Conservation (phyloP, 2,888 invertebrate species). For the Diabrotica balteata region DNA sequence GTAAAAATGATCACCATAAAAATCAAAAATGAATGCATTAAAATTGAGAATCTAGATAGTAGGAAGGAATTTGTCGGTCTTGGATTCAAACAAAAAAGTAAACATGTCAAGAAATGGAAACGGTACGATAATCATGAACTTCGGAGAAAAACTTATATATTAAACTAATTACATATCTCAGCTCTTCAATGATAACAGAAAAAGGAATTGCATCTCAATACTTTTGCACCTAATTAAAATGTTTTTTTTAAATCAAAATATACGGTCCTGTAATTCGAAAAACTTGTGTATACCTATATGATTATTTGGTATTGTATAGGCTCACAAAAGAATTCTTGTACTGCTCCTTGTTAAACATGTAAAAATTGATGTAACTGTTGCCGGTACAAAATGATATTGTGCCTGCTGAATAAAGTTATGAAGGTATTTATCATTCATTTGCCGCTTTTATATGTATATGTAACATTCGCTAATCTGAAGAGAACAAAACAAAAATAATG, state of each 20-base stretch:
- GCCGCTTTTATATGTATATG: constrained; percentile 11
- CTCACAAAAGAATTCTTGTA: constrained; percentile 28
- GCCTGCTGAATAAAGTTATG: constrained; percentile 18
- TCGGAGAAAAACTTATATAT: no score
- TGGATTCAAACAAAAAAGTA: no score
- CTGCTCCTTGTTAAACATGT: constrained; percentile 30
- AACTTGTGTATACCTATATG: constrained; percentile 7
- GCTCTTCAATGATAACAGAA: no score
- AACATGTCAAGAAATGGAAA: no score
- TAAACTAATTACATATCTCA: no score
- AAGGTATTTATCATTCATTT: constrained; percentile 19
- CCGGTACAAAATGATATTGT: constrained; percentile 28
- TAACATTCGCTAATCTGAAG: constrained; percentile 8
- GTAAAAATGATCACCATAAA: no score
- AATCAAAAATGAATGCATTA: no score
- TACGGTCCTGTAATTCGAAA: constrained; percentile 19
- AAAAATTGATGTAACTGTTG: constrained; percentile 26
- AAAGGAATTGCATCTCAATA: no score
- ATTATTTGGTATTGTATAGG: constrained; percentile 27
- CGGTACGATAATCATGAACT: no score
- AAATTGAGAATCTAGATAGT: no score
- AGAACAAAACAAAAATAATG: neutral
- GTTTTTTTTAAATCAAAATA: neutral
- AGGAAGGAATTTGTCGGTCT: no score
- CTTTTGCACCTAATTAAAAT: neutral